Evolutionary conservation across 2,113 vertebrate species (phyloP).

Genomic region (Mola mola): DNA sequence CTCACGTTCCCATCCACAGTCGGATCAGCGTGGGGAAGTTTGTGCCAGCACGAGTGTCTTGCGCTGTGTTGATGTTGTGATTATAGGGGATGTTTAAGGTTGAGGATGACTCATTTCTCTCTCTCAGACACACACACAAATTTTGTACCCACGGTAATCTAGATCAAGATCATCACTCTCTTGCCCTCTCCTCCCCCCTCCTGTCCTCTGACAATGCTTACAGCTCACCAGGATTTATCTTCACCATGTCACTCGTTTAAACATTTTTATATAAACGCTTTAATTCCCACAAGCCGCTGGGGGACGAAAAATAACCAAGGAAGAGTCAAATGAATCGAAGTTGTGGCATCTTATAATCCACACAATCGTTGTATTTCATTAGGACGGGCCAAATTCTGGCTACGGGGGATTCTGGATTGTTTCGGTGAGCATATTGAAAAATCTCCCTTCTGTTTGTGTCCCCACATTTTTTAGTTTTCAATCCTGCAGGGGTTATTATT

Average conservation of each 20-base stretch:
- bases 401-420: neutral
- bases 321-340: slow-evolving; percentile 10
- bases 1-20: slow-evolving; percentile 30
- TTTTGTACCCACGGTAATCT: slow-evolving; percentile 57
- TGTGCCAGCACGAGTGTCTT: slow-evolving; percentile 57
- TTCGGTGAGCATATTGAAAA: neutral
- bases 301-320: slow-evolving; percentile 14
- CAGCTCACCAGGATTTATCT: slow-evolving; percentile 63
- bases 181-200: slow-evolving; percentile 52
- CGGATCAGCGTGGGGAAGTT: slow-evolving; percentile 60
- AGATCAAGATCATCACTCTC: slow-evolving; percentile 69
- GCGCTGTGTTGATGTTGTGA: slow-evolving; percentile 71
- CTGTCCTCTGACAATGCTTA: slow-evolving; percentile 58
- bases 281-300: slow-evolving; percentile 30
- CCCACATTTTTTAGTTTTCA: slow-evolving; percentile 38
- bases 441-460: neutral
- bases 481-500: slow-evolving; percentile 20
- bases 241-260: slow-evolving; percentile 36
- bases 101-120: slow-evolving; percentile 67
- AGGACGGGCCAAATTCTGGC: neutral
- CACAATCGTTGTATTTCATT: slow-evolving; percentile 26
- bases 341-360: slow-evolving; percentile 17
- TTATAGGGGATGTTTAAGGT: slow-evolving; percentile 69
- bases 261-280: slow-evolving; percentile 58
- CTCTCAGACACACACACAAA: slow-evolving; percentile 45